Evolutionary conservation across 2,113 vertebrate species (phyloP), one percentile per base, ranked within the genome.

Genomic region (Daubentonia madagascariensis): DNA sequence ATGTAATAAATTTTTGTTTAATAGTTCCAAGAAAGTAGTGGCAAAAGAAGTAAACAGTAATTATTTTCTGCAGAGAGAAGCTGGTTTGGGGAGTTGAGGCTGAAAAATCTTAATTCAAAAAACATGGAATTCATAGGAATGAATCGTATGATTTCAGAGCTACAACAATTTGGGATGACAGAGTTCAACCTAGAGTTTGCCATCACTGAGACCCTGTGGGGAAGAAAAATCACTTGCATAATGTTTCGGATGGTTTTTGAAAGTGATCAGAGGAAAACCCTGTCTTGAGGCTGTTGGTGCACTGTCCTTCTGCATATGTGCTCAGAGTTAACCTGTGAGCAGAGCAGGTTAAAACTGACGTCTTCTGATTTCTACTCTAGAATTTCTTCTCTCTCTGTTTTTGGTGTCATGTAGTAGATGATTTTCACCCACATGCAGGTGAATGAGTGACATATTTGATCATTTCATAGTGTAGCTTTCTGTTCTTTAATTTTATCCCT

Each of bases 241-340:
- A 48, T 48, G 13, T 45, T 45, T 30, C 73, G 9, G 7, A 48
- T 1, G 32, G 9, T 18, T 14, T 83, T 67, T 16, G 30, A 78
- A 37, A 13, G 37, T 8, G 28, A 9, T 8, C 18, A 3, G 20
- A 22, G 4, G 78, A 54, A 61, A 45, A 16, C 30, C 22, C 65
- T 7, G 52, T 25, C 23, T 32, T 13, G 4, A 81, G 65, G 13
- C 75, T 4, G n/a, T n/a, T 59, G 0, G n/a, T 12, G 25, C 0
- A 10, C 48, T 13, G 35, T 61, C 75, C 70, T 1, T 67, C 52
- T 5, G 8, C 18, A 8, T 6, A 0, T 0, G 28, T 5, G 40
- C n/a, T 18, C 9, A 0, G 30, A 1, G 4, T 18, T 59, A 14
- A 14, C 40, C 81, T 2, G 0, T 0, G 0, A 3, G 1, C 2